A percentile compares a stretch with the other conserved stretches of the same genome.
Conservation (phyloP, 2,113 vertebrate genomes). For the Neogobius melanostomus region DNA sequence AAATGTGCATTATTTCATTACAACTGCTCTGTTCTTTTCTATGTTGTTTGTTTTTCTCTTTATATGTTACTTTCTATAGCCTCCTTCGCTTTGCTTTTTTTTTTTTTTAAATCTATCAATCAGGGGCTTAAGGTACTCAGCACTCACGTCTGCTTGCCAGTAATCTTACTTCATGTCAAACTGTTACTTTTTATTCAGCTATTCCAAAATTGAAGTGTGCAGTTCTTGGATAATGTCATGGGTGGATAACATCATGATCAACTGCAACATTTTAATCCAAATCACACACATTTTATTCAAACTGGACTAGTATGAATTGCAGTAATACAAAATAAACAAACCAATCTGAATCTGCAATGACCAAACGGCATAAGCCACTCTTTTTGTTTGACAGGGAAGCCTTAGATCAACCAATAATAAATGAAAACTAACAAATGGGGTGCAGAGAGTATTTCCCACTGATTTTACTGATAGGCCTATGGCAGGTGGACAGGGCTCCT, state of each 20-base stretch:
- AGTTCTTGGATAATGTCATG: no score
- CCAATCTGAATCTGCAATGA: not conserved
- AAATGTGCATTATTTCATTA: conserved; percentile 68
- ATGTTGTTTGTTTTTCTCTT: conserved; percentile 46
- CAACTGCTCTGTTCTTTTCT: conserved; percentile 51
- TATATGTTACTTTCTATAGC: conserved; percentile 54
- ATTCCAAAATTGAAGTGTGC: no score
- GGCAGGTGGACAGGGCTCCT: conserved; percentile 36
- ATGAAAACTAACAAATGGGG: not conserved
- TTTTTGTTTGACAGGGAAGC: not conserved
- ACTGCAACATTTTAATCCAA: no score
- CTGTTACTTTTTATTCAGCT: no score
- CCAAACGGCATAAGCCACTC: not conserved
- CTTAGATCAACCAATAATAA: not conserved
- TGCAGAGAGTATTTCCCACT: conserved; percentile 39
- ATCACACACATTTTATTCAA: no score
- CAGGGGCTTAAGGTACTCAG: conserved; percentile 22
- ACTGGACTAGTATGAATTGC: no score
- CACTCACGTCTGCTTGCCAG: conserved; percentile 23
- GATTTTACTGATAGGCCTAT: conserved; percentile 59
- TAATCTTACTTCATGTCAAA: not conserved
- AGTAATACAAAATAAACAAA: no score
- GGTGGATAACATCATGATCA: no score
- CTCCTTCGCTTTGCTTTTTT: conserved; percentile 29
- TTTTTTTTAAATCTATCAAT: conserved; percentile 49